phyloP scores from a whole-genome alignment of 2,888 invertebrate species.

The Physocephala rufipes region DNA sequence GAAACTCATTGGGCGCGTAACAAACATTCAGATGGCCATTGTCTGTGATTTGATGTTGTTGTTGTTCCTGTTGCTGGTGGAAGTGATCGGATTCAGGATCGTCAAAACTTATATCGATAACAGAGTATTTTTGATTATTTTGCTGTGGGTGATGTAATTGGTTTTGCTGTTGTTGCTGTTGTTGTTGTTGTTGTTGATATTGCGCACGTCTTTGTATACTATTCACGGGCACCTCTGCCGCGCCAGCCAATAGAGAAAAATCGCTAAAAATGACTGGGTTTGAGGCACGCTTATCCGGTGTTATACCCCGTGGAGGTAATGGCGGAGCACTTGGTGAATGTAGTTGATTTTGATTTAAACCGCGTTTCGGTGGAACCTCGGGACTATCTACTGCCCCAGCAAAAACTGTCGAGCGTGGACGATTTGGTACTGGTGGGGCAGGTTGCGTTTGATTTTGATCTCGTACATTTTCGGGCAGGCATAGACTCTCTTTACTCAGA shows the following conservation, averaged over 20 bases:
- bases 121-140: constrained; percentile 65
- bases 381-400: constrained; percentile 64
- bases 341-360: constrained; percentile 50
- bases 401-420: constrained; percentile 60
- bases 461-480: constrained; percentile 39
- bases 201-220: constrained; percentile 51
- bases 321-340: constrained; percentile 75
- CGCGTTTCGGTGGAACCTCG: constrained; percentile 68
- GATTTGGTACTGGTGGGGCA: constrained; percentile 44
- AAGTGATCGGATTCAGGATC: constrained; percentile 63
- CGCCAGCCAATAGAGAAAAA: constrained; percentile 47
- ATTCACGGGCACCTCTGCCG: constrained; percentile 42
- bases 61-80: constrained; percentile 53
- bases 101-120: constrained; percentile 68
- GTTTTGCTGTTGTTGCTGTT: constrained; percentile 42
- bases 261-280: constrained; percentile 64
- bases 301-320: constrained; percentile 80
- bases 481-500: constrained; percentile 59
- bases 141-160: constrained; percentile 34
- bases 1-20: constrained; percentile 62
- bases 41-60: constrained; percentile 53
- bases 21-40: constrained; percentile 55
- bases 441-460: constrained; percentile 33
- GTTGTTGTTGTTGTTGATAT: constrained; percentile 49
- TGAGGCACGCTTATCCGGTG: constrained; percentile 65